phyloP scores from a whole-genome alignment of 2,797 vertebrate species.

The Neomorphus geoffroyi region DNA sequence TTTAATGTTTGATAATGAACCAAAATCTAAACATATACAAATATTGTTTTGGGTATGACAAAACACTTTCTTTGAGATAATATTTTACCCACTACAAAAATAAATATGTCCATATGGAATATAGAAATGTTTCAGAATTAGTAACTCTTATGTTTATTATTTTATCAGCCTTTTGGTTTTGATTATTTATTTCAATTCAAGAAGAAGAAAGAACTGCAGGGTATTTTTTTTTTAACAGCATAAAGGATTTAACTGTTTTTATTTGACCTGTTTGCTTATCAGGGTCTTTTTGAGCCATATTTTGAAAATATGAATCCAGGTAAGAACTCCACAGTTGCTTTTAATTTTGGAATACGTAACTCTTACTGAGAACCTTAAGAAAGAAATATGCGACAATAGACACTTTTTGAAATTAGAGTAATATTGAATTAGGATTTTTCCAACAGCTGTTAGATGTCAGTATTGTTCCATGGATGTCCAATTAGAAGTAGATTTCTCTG shows the following conservation, averaged over 20 bases:
- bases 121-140: background rate
- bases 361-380: background rate
- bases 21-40: background rate
- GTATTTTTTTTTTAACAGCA: background rate
- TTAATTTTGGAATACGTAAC: background rate
- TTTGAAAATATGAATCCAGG: background rate
- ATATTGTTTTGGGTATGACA: background rate
- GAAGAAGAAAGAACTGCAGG: background rate
- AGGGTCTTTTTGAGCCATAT: background rate
- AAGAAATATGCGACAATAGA: background rate
- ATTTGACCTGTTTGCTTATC: background rate
- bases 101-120: background rate
- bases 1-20: background rate
- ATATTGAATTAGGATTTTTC: background rate
- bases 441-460: constrained; percentile 56
- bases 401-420: background rate
- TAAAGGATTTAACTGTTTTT: background rate
- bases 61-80: background rate
- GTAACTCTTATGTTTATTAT: background rate
- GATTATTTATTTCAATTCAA: background rate
- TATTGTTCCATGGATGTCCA: constrained; percentile 28
- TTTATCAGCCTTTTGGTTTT: background rate
- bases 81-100: background rate
- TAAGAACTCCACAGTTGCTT: background rate
- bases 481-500: background rate